A percentile compares a stretch with the other conserved stretches of the same genome.
Conservation (phyloP, 2,113 vertebrate species). For the Lagenorhynchus albirostris region DNA sequence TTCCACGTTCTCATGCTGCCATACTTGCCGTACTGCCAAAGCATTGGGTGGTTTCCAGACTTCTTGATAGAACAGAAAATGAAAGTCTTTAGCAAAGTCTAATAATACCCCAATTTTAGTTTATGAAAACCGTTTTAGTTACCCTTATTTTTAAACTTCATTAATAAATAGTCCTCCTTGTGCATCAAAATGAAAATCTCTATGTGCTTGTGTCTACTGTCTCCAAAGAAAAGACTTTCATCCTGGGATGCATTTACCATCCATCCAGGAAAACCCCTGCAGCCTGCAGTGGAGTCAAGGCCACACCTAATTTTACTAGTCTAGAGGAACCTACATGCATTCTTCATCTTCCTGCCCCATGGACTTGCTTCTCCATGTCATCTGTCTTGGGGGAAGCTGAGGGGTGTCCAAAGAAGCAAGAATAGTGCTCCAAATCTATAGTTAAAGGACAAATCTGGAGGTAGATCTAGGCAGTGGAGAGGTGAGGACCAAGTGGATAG, state of each 20-base stretch:
- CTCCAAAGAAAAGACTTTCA: background rate
- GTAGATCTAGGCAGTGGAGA: too few relatives aligned
- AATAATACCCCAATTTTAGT: background rate
- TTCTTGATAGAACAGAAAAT: background rate
- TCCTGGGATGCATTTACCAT: background rate
- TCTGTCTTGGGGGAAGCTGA: background rate
- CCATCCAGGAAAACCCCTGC: background rate
- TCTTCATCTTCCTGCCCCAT: background rate
- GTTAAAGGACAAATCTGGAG: background rate
- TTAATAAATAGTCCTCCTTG: background rate
- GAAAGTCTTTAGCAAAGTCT: background rate
- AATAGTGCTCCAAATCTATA: background rate
- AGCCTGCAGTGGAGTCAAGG: background rate
- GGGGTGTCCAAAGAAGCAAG: background rate
- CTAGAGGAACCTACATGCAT: background rate
- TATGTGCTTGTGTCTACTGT: background rate
- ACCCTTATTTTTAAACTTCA: background rate
- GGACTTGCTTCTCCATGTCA: background rate
- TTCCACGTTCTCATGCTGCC: background rate
- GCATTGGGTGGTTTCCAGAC: background rate
- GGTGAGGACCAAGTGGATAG: rapidly evolving
- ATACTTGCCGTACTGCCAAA: background rate
- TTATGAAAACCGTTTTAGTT: background rate
- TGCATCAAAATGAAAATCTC: background rate
- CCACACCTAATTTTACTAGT: background rate